Percentiles rank a stretch among this genome's conserved stretches.
Evolutionary conservation across 1,140 invertebrate genomes (phyloP).

Genomic region (Gonioctena quinquepunctata): DNA sequence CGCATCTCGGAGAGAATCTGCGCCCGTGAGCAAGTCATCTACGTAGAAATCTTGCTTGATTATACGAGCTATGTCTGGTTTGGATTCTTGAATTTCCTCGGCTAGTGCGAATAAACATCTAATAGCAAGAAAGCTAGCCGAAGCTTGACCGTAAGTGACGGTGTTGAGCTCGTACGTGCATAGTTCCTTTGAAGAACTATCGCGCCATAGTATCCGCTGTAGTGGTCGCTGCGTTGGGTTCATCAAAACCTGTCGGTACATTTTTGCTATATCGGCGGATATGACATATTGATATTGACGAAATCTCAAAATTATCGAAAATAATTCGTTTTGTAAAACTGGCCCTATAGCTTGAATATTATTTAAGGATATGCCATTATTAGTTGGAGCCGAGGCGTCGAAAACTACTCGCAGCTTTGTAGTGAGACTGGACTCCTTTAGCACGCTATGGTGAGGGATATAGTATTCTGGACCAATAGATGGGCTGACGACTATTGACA

Average conservation of each 20-base stretch:
- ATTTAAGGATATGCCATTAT: conserved; percentile 40
- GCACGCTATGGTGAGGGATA: conserved; percentile 56
- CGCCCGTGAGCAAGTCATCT: conserved; percentile 43
- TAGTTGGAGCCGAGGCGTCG: no score
- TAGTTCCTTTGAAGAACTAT: neutral
- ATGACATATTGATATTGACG: conserved; percentile 48
- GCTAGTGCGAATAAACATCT: neutral
- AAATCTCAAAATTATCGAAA: conserved; percentile 54
- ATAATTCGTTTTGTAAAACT: conserved; percentile 37
- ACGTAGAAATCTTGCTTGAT: conserved; percentile 42
- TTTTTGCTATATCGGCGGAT: conserved; percentile 52
- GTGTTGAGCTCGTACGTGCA: neutral
- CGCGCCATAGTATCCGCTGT: neutral
- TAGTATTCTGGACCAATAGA: neutral
- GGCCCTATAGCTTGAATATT: conserved; percentile 37
- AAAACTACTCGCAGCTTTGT: conserved; percentile 53
- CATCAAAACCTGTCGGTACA: conserved; percentile 36
- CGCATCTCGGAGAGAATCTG: conserved; percentile 5
- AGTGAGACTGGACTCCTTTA: conserved; percentile 45
- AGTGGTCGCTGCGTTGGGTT: neutral
- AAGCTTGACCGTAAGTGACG: no score
- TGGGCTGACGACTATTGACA: neutral
- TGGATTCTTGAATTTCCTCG: neutral
- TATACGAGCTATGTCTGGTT: conserved; percentile 12
- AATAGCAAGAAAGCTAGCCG: neutral